Base-by-base conservation (phyloP, 2,888 invertebrate species). In the Cephus runcator region DNA sequence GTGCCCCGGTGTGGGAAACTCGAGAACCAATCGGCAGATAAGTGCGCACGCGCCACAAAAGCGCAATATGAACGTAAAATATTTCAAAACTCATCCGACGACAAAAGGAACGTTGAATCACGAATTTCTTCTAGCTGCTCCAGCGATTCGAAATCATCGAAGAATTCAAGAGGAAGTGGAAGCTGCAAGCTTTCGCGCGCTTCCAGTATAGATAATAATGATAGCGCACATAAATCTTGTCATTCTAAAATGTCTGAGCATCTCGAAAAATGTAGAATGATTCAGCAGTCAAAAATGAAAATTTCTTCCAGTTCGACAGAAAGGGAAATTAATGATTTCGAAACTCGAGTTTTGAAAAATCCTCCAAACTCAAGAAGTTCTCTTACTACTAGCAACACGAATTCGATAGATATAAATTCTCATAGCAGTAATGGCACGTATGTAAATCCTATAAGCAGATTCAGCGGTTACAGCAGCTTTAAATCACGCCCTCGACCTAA, bases 291-390 rank as follows among this genome's bases (percentile, higher is more conserved):
- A 23, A 12, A 33, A 9, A 71, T 0, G 12, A 71, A 71, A 34
- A 34, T 33, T 23, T 71, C 71, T 12, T 12, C 31, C 9, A 33
- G 33, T 15, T 31, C 71, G 33, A 71, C 4, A 33, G 31, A 1
- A 34, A 71, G 1, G 6, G 71, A 11, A 33, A 31, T 71, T 23
- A 23, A 71, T 33, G 33, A 33, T 34, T 4, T 34, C 0, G 71
- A 71, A 34, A 9, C 6, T 34, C 12, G 81, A 34, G 81, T 69
- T 31, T 73, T 82, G 33, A 87, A 80, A 73, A 84, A 85, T 82
- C 83, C 82, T 23, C 83, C 83, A 0, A 88, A 84, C 81, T 85
- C 87, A 15, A 84, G 78, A 34, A 85, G 78, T 75, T 87, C 85
- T 0, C 74, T 84, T 77, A 78, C 79, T 3, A 77, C 81, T 31